Evolutionary conservation across 2,888 invertebrate genomes (phyloP).

Genomic region (Dichetophora obliterata): DNA sequence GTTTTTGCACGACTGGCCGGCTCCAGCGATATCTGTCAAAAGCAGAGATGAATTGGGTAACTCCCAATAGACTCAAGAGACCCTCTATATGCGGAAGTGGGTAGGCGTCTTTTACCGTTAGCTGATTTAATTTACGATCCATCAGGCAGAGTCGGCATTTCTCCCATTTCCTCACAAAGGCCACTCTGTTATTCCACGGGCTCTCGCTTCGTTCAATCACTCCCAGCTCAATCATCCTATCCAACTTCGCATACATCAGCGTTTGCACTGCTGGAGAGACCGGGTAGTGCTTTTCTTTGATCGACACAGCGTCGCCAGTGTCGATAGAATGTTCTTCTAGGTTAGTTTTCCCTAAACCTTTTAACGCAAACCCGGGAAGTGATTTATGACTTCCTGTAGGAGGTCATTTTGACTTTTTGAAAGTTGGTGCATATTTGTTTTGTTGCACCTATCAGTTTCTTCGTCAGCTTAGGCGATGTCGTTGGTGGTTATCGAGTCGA

Average conservation of each 20-base stretch:
- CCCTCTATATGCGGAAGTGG: no score
- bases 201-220: slow-evolving; percentile 24
- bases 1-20: slow-evolving; percentile 16
- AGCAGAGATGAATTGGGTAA: no score
- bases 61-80: no score
- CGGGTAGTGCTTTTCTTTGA: neutral
- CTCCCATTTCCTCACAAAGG: slow-evolving; percentile 23
- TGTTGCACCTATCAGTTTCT: neutral
- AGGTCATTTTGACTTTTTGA: neutral
- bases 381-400: neutral
- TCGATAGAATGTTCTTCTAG: neutral
- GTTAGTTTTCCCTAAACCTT: neutral
- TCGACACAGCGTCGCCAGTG: neutral
- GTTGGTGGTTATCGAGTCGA: neutral
- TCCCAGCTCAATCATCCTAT: slow-evolving; percentile 20
- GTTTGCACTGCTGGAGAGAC: neutral
- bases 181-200: slow-evolving; percentile 26
- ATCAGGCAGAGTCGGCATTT: neutral
- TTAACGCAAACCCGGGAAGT: neutral
- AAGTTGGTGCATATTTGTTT: neutral
- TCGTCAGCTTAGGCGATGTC: neutral
- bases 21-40: slow-evolving; percentile 35
- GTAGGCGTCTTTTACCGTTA: no score
- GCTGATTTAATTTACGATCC: no score
- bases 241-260: slow-evolving; percentile 12